Evolutionary conservation across 2,797 vertebrate species (phyloP), one percentile per base, ranked within the genome.

Genomic region (Phataginus tetradactyla): DNA sequence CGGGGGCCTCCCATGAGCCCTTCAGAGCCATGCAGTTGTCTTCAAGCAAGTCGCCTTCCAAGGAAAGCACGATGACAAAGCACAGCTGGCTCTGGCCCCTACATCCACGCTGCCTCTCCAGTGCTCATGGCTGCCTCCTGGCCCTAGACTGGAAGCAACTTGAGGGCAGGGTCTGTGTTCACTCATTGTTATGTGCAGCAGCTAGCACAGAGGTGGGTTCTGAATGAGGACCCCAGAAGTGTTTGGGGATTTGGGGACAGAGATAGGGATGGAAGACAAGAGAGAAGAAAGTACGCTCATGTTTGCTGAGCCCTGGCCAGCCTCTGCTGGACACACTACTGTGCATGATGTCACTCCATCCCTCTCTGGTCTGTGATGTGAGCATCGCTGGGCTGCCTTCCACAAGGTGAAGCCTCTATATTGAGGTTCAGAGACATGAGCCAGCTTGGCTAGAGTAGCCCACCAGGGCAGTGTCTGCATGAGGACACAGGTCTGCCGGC

Each of bases 21-120:
- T 42, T 37, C 25, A 12, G 17, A 42, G 18, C 20, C 20, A 0
- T 13, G 1, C 4, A 25, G 34, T 14, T 39, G 39, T 7, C 59
- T 18, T 63, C 53, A n/a, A n/a, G n/a, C 45, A 18, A 42, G 29
- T 14, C 18, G 0, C 34, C 37, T 68, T 49, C 63, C 63, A 20
- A 0, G 3, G 45, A 64, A 45, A 51, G 71, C 42, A 66, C 53
- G 29, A 32, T 45, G 23, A 25, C 15, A 34, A 57, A 55, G 69
- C 3, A 1, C 4, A 3, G 63, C n/a, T 13, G 37, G 27, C 74
- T 87, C 77, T 14, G 8, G 37, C 15, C 1, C 9, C 1, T 12
- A 59, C 0, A 0, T 57, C 10, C 17, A 17, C 0, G 0, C 1
- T 34, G 39, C 29, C 23, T 12, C 10, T 5, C 9, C 23, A 59